Percentiles rank a stretch among this genome's conserved stretches.
These are phyloP conservation scores for Alentia gelatinosa DNA, from an alignment of 2,888 invertebrate species.

Conservation along the genomic window DNA sequence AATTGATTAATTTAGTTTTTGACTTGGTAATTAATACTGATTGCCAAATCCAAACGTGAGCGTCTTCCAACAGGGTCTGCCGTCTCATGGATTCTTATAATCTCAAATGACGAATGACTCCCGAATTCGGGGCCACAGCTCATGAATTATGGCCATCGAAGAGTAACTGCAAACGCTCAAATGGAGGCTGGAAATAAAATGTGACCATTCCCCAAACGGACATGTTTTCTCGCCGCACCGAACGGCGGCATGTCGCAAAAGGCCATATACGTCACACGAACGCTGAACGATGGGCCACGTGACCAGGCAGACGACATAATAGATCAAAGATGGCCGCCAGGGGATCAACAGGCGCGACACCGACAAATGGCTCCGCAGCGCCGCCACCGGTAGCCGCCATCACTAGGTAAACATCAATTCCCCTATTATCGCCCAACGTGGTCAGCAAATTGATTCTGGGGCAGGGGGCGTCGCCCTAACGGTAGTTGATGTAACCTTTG, in stretches of 20 bases:
- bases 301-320: conserved; percentile 15
- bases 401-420: conserved; percentile 52
- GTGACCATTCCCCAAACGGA: conserved; percentile 20
- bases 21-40: no score
- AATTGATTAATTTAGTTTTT: no score
- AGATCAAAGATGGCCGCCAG: conserved; percentile 45
- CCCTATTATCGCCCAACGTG: conserved; percentile 35
- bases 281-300: conserved; percentile 45
- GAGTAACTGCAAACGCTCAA: not conserved
- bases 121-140: not conserved
- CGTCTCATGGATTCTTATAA: not conserved
- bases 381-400: conserved; percentile 9
- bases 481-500: conserved; percentile 49
- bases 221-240: conserved; percentile 34
- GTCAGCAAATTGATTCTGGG: conserved; percentile 36
- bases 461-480: conserved; percentile 26
- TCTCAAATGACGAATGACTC: not conserved
- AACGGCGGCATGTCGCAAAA: conserved; percentile 24
- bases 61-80: not conserved
- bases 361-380: conserved; percentile 17
- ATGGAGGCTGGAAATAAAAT: conserved; percentile 19
- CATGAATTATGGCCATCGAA: not conserved
- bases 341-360: conserved; percentile 53
- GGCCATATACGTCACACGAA: conserved; percentile 37
- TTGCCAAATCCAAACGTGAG: not conserved